phyloP scores from a whole-genome alignment of 2,888 invertebrate genomes.

The Nemapogon koenigi region DNA sequence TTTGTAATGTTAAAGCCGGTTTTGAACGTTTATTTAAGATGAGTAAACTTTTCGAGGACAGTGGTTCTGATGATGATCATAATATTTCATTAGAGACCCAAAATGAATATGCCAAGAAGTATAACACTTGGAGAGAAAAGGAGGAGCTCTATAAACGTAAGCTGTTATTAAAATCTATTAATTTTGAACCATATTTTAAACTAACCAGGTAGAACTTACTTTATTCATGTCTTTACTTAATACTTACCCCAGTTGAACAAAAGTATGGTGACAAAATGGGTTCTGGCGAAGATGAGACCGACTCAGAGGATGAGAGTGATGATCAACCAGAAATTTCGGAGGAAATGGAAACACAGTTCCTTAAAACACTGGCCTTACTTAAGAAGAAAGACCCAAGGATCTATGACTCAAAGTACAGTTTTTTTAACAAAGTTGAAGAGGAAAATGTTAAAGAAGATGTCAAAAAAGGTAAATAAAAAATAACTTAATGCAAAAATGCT shows the following conservation, averaged over 20 bases:
- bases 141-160: constrained; percentile 85
- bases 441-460: constrained; percentile 51
- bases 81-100: constrained; percentile 71
- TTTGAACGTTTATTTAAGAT: constrained; percentile 3
- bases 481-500: no score
- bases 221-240: no score
- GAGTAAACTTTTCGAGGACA: constrained; percentile 57
- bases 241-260: constrained; percentile 69
- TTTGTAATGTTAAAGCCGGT: no score
- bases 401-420: constrained; percentile 77
- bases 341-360: constrained; percentile 84
- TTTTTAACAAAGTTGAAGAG: constrained; percentile 63
- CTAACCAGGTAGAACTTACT: no score
- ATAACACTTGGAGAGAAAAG: constrained; percentile 83
- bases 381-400: constrained; percentile 91
- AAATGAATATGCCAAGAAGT: constrained; percentile 82
- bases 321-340: constrained; percentile 63
- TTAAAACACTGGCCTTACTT: constrained; percentile 82
- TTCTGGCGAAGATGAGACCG: constrained; percentile 48
- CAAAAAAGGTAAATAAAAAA: constrained; percentile 28
- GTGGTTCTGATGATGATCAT: constrained; percentile 59
- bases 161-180: constrained; percentile 18
- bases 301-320: constrained; percentile 71
- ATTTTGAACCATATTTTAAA: no score
- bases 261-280: constrained; percentile 70